Conservation (phyloP, 1,140 invertebrate species). For the Diprion similis region DNA sequence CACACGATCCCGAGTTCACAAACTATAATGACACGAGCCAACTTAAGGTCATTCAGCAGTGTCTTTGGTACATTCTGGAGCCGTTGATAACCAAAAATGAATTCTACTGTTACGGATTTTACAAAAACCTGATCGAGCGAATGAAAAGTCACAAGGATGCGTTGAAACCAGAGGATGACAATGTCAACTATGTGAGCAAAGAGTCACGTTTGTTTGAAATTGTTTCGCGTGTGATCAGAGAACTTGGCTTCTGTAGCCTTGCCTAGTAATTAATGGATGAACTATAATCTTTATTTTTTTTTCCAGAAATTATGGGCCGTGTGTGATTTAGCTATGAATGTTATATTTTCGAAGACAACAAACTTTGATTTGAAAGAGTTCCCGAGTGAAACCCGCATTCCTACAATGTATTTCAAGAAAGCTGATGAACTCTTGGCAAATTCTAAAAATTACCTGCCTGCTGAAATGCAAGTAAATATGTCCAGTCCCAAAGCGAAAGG, state of each 20-base stretch:
- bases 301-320: constrained; percentile 94
- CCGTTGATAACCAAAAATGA: constrained; percentile 92
- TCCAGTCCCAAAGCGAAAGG: constrained; percentile 61
- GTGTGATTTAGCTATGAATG: constrained; percentile 91
- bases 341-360: constrained; percentile 85
- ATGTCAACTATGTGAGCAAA: constrained; percentile 77
- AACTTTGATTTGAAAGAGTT: constrained; percentile 91
- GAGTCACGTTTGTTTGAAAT: not conserved
- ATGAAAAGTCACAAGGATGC: constrained; percentile 94
- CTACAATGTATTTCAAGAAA: constrained; percentile 84
- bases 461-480: constrained; percentile 69
- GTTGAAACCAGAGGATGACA: constrained; percentile 80
- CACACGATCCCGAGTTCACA: constrained; percentile 87
- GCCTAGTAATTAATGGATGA: not conserved
- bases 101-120: constrained; percentile 95
- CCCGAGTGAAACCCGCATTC: constrained; percentile 82
- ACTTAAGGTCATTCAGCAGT: constrained; percentile 80
- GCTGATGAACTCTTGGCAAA: constrained; percentile 76
- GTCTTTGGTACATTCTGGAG: constrained; percentile 93
- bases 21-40: constrained; percentile 77
- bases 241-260: too few species aligned
- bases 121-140: constrained; percentile 90
- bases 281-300: constrained; percentile 30
- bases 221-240: not conserved
- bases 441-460: constrained; percentile 72